phyloP scores from a whole-genome alignment of 2,113 vertebrate genomes.

The Neodon shergylaensis region DNA sequence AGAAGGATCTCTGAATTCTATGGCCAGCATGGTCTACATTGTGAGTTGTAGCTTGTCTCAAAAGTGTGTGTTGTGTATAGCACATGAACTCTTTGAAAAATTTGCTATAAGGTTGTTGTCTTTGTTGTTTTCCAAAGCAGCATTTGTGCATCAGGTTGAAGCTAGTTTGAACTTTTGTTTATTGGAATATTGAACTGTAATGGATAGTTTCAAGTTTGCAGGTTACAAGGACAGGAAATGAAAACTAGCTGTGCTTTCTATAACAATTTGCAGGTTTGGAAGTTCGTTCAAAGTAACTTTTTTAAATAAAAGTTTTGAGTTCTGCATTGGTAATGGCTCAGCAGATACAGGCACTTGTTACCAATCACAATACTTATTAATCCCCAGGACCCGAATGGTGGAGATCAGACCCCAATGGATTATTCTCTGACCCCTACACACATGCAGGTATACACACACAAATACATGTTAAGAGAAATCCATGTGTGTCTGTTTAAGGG shows the following conservation, averaged over 20 bases:
- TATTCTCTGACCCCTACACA: neutral
- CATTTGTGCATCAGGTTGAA: slow-evolving; percentile 5
- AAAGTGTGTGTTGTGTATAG: neutral
- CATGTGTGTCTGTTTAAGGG: no score
- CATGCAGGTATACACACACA: neutral
- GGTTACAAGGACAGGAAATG: slow-evolving; percentile 45
- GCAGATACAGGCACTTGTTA: neutral
- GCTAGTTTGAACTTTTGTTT: slow-evolving; percentile 35
- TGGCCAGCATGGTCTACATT: neutral
- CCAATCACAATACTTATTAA: neutral
- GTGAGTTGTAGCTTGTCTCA: neutral
- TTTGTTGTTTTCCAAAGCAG: neutral
- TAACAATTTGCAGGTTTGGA: slow-evolving; percentile 24
- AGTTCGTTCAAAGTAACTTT: neutral
- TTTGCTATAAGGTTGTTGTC: neutral
- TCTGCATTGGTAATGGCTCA: neutral
- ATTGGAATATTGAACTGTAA: neutral
- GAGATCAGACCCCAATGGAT: neutral
- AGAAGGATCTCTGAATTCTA: neutral
- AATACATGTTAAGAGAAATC: neutral
- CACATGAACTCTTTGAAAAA: neutral
- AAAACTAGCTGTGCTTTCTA: neutral
- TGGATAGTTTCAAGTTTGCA: slow-evolving; percentile 12
- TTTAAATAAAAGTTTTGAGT: slow-evolving; percentile 5
- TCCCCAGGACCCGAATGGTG: neutral